These are phyloP conservation scores for Tenrec ecaudatus DNA, from an alignment of 2,113 vertebrate genomes.

Conservation along the genomic window DNA sequence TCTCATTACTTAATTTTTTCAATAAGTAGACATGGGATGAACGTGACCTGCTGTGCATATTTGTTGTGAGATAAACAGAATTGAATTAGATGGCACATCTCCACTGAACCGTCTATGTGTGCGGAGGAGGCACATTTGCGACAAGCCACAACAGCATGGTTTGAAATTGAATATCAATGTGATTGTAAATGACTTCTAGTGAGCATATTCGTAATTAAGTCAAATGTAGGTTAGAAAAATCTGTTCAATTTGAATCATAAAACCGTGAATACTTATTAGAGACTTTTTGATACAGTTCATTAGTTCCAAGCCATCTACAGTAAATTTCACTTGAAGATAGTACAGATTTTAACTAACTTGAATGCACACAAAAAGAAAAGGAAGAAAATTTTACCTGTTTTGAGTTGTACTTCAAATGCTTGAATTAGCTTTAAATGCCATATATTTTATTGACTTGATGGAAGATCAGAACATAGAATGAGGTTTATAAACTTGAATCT, in stretches of 20 bases:
- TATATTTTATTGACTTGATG: background rate
- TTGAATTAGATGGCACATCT: background rate
- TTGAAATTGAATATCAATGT: background rate
- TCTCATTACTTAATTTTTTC: slow-evolving; percentile 37
- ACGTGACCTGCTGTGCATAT: background rate
- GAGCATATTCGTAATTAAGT: background rate
- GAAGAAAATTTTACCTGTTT: background rate
- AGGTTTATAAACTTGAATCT: background rate
- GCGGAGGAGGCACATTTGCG: background rate
- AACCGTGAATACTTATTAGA: slow-evolving; percentile 71
- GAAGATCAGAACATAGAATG: background rate
- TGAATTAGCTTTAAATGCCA: background rate
- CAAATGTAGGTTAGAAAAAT: slow-evolving; percentile 38
- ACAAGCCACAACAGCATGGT: background rate
- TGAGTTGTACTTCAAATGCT: slow-evolving; percentile 5
- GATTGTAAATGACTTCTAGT: background rate
- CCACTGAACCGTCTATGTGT: background rate
- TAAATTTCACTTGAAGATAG: slow-evolving; percentile 81
- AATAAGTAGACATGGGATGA: background rate
- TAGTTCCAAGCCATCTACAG: slow-evolving; percentile 81
- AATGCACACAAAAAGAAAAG: background rate
- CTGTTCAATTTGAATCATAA: slow-evolving; percentile 42
- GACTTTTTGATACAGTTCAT: slow-evolving; percentile 77
- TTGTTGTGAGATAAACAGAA: background rate
- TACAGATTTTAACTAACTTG: slow-evolving; percentile 65